Evolutionary conservation across 2,797 vertebrate species (phyloP), one percentile per base, ranked within the genome.

Genomic region (Sebastes flavidus): DNA sequence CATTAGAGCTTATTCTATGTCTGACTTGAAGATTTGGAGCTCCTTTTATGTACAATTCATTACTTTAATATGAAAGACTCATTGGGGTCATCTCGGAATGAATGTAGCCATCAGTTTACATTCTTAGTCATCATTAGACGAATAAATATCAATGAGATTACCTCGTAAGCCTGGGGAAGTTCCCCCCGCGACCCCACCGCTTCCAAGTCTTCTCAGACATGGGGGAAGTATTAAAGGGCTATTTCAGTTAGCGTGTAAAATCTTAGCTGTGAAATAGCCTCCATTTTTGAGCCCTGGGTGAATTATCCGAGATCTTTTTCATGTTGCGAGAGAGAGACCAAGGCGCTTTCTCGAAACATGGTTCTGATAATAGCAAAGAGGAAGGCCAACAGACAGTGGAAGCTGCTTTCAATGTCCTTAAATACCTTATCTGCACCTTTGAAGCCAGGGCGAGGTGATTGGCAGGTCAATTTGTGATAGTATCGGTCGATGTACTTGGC

Each of bases 381-480:
- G 84, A 89, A 91, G 84, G 83, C 89, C 87, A 88, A 81, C 87
- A 90, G 90, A 90, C 87, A 59, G 81, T 72, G 81, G 87, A 86
- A 90, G 93, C 92, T 91, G 92, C 91, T 94, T 92, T 92, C 85
- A 92, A 67, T 95, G 95, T 96, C 95, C 96, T 95, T 89, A 94
- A 96, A 95, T 92, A 92, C 94, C 89, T 95, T 95, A 95, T 96
- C 96, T 94, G 86, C 84, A 91, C 89, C 93, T 95, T 94, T 95
- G 92, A 96, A 95, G 93, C 90, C 90, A 80, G 90, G 88, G 77
- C 58, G 59, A 86, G 83, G 89, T 96, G 96, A 96, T 94, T 96
- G 96, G 94, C 96, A 96, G 93, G 94, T 95, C 95, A 94, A 95
- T 96, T 96, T 96, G 90, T 93, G 95, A 96, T 96, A 86, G 89